Evolutionary conservation across 2,888 invertebrate genomes (phyloP), one percentile per base, ranked within the genome.

Genomic region (Drosophila pegasa): DNA sequence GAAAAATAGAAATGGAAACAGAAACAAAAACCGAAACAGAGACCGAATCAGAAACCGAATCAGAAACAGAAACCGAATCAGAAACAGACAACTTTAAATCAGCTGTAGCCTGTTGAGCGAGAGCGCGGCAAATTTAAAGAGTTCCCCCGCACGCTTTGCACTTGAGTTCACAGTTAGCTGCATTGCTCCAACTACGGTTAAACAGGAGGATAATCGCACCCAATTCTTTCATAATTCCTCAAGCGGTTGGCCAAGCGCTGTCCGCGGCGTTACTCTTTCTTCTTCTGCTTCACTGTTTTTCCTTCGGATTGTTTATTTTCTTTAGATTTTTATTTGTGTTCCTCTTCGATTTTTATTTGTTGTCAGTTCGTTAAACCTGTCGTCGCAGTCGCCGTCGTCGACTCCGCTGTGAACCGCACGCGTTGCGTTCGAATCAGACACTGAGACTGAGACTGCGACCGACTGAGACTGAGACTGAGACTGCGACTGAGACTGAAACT

Each of bases 211-310:
- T 69, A 69, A 35, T 50, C 70, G 38, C 75, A 87, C 70, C 78
- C 82, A 68, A 85, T 78, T 75, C 70, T 71, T 69, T 81, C 81
- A 82, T 82, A 81, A 72, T 82, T 87, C 65, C 68, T 50, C 60
- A 50, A 71, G 52, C 67, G 33, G 37, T 43, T 40, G 52, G 16
- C 58, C 54, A 54, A 63, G 50, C 56, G 37, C 52, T 70, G 62
- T 55, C 27, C 20, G 8, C 45, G 29, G 31, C 54, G 56, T 64
- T 52, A 20, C 48, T 55, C 38, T 25, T 61, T 52, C 16, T 22
- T n/a, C n/a, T n/a, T n/a, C 20, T 27, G 20, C 41, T 57, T 27
- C 50, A 41, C 40, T 57, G 41, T 41, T 48, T 41, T 47, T 50
- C 43, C 38, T 47, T 50, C 43, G 38, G 57, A 64, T 68, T 67